Base-by-base conservation (phyloP, 35 echinoderm and acorn worm species). In the Lytechinus pictus region DNA sequence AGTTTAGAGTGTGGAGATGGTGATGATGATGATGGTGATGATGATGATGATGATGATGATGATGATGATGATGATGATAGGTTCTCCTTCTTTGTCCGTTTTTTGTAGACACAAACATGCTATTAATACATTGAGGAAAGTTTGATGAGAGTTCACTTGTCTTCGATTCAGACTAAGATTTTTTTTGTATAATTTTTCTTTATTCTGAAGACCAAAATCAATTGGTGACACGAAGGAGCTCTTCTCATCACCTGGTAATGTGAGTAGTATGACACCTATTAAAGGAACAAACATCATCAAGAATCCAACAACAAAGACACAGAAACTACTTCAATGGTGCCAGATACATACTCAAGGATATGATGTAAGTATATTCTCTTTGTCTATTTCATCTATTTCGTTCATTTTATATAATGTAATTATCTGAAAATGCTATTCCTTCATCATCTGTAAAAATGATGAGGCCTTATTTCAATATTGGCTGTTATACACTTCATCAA, bases 291-390 rank as follows among this genome's bases (percentile, higher is more conserved):
- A 93, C 52, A 93, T 93, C 54, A 93, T 93, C 92, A 93, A 93
- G 55, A 93, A 93, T 19, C 92, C 92, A 27, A 93, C 92, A 4
- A 93, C 92, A 16, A 93, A 93, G 52, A 93, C 92, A 27, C 92
- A 93, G 54, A 93, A 57, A 93, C 92, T 93, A n/a, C 92, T 93
- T 27, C 92, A 93, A 44, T 93, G 92, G 92, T 93, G 92, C 27
- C 92, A 93, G 28, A 57, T 93, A 55, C 52, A 93, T 54, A 93
- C 92, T 9, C 92, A 93, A n/a, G 92, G 92, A 93, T 93, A 93
- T 57, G 92, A 93, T 93, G 92, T 93, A 93, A 93, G 92, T 93
- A 27, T 28, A 44, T 44, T 44, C 33, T 44, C 33, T 44, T 44
- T 44, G 33, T 44, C 33, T 44, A 44, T 44, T 44, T 44, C 33